Evolutionary conservation across 2,888 invertebrate species (phyloP), one percentile per base, ranked within the genome.

Genomic region (Agonopterix subpropinquella): DNA sequence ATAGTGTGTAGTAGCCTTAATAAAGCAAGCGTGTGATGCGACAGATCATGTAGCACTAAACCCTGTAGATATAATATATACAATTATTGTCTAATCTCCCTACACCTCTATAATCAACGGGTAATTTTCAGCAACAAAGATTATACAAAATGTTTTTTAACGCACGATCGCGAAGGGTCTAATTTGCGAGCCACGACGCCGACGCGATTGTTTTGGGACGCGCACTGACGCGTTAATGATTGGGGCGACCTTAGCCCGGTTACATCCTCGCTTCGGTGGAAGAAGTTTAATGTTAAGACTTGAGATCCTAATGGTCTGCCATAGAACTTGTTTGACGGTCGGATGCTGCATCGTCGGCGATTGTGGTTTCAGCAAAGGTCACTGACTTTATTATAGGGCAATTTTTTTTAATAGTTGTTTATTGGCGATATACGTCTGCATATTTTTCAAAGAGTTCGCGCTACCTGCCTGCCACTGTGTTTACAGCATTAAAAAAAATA

Each of bases 151-250:
- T 57, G 57, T 51, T 54, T 53, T 55, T 51, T 51, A 61, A 59
- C 55, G 54, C 61, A 61, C 55, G 61, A 67, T 65, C 61, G 57
- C 59, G 53, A 64, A 66, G 68, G 65, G 59, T 70, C 75, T 83
- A 81, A 83, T 81, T 77, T 70, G 64, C 65, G 59, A 65, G 62
- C 70, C 81, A 82, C 81, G 79, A 62, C 55, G 70, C 70, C 18
- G 79, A 62, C 55, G 70, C 70, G 69, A 79, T 77, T 83, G 78
- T 79, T 80, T 77, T 71, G 69, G 73, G 65, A 61, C 62, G 64
- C 61, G 65, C 67, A 61, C 61, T 66, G 65, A 66, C 66, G 71
- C 65, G 63, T 74, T 28, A 77, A 81, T 81, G 70, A 70, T 67
- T 57, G 60, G 36, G 46, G 37, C 54, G 80, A 73, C 83, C 82